Base-by-base conservation (phyloP, 2,797 vertebrate species). In the Myiotriccus ornatus region DNA sequence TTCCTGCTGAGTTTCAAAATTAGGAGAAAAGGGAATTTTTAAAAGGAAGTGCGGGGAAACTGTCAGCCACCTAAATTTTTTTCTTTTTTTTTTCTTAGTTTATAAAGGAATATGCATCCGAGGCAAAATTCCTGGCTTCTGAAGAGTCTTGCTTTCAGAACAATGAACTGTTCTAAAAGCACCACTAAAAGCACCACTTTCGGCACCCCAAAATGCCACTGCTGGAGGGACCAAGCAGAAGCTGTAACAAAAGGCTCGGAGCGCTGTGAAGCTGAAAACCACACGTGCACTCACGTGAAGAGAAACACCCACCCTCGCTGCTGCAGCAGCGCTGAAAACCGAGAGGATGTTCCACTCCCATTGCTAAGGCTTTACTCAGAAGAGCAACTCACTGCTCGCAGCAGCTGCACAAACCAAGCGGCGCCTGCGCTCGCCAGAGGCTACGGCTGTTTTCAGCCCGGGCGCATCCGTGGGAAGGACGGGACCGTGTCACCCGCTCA, bases 1-100 rank as follows among this genome's bases (percentile, higher is more conserved):
- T 91, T 91, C 94, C 93, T 95, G 89, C 69, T 65, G 89, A 87
- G 79, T 81, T 89, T 93, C 82, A 92, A 94, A 85, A 94, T 87
- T 35, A 57, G 76, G 89, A 95, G 87, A 53, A 89, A 91, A 92
- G 59, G 60, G 56, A 83, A 85, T 78, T 93, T 93, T 94, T 85
- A 49, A 77, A 91, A 80, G 68, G 34, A 67, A 65, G 22, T 27
- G 69, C n/a, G 17, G 49, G 22, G 10, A 47, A 65, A 82, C 67
- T 18, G 24, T 81, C 73, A 94, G 79, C 49, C 79, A 65, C 43
- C 81, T 50, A 64, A 91, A 43, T 32, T 30, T 59, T 77, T 70
- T 18, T n/a, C 13, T 47, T 46, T 35, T 64, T 34, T 86, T 73
- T 53, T 30, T 14, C 19, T 52, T 56, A 68, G 65, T 55, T 82